Base-by-base conservation (phyloP, 2,888 invertebrate genomes). In the Trissolcus japonicus region DNA sequence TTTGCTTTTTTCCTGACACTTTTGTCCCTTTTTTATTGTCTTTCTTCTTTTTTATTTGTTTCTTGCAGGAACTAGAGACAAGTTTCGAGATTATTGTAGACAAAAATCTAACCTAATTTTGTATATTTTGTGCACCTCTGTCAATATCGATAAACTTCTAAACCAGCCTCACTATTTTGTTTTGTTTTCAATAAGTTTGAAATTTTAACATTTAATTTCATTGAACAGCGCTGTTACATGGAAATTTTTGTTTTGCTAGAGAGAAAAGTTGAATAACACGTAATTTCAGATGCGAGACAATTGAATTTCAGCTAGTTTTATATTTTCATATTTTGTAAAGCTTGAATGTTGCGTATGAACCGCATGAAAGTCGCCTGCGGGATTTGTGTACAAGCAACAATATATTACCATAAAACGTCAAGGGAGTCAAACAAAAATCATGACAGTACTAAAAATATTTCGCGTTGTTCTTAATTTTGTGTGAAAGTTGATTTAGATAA, bases 81-180 rank as follows among this genome's bases (percentile, higher is more conserved):
- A 72, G 60, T 73, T 66, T 66, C 66, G 16, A 35, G 61, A 73
- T 66, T 61, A 61, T 73, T 61, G 29, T 7, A 66, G 73, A 61
- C 66, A 61, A 71, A n/a, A 48, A 66, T 66, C 61, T 55, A 43
- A 35, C 51, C 59, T 73, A 73, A 73, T 66, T 41, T 59, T 48
- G 56, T 48, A 43, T 50, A 43, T 63, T 72, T 59, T 11, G n/a
- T n/a, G 11, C 35, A 11, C 11, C 9, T 4, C 35, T 9, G 6
- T 35, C 9, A 35, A 25, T 25, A 25, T 25, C 4, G 25, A 25
- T 25, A 4, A 25, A 25, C 25, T 25, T 25, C 25, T 25, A 6
- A 25, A 3, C 25, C 3, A 3, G 25, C 25, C 25, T n/a, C 25
- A 4, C 4, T 6, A 6, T 48, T 3, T 50, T 51, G 13, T 11